Evolutionary conservation across 2,113 vertebrate species (phyloP), one percentile per base, ranked within the genome.

Genomic region (Pomatorhinus ruficollis): DNA sequence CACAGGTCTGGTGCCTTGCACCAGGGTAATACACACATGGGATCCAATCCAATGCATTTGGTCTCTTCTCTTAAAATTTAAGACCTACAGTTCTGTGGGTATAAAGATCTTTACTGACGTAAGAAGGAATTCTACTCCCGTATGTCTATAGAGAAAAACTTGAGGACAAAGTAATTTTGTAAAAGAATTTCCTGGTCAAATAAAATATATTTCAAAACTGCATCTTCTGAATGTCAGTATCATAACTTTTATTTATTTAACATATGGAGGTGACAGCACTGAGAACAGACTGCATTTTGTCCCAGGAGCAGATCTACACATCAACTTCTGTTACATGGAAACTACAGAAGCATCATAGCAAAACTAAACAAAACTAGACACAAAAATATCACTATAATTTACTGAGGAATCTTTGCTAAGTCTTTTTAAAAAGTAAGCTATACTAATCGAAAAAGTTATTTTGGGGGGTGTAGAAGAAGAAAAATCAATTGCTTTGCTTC

Each of bases 401-500:
- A 88, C 18, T 37, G 45, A 64, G 22, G 44, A 60, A 76, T 69
- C 65, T 78, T 65, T 60, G 16, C 63, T 52, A 68, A 71, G 24
- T 49, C 30, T 79, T 84, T 70, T 47, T n/a, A 59, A 91, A 91
- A 87, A 60, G 30, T 39, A 84, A 87, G 31, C 6, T 79, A 56
- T 30, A 35, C 6, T 68, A 85, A 35, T 71, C 22, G 30, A 66
- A 77, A 66, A 79, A 53, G 24, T 50, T 60, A 44, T 49, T 83
- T 13, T 53, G 6, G 1, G 6, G 10, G 2, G 1, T 56, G 15
- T 20, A 68, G 11, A 33, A 92, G 19, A 7, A 53, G 10, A 2
- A 37, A 12, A 82, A 82, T 88, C n/a, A 85, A 79, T 79, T 50
- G 28, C 15, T 63, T 72, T 80, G 22, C 57, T 89, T 92, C 54